Conservation (phyloP, 2,888 invertebrate genomes). For the Maniola hyperantus region DNA sequence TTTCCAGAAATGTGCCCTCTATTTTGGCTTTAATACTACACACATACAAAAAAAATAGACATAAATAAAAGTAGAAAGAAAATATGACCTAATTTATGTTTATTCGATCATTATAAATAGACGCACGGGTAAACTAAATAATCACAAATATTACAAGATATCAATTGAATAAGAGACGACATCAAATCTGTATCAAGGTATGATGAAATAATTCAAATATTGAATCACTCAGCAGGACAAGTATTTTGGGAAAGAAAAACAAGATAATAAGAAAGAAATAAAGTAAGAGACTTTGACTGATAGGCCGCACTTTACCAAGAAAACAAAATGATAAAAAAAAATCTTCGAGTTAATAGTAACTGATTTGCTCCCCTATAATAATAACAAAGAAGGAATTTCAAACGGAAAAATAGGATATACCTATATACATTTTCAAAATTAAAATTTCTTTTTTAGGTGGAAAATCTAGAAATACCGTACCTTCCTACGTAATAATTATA, state of each 20-base stretch:
- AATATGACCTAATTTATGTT: too few relatives aligned
- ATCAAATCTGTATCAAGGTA: not conserved
- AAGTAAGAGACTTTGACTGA: constrained; percentile 54
- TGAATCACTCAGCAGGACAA: not conserved
- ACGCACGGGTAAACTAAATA: not conserved
- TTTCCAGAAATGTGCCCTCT: too few relatives aligned
- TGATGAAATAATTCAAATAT: constrained; percentile 2
- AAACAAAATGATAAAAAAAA: constrained; percentile 7
- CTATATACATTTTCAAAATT: not conserved
- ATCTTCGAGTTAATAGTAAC: not conserved
- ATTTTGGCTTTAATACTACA: too few relatives aligned
- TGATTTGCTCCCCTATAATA: not conserved
- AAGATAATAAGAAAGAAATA: constrained; percentile 52
- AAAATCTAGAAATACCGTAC: too few relatives aligned
- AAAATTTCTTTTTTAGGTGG: too few relatives aligned
- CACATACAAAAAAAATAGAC: too few relatives aligned
- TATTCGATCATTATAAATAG: too few relatives aligned
- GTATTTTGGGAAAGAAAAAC: constrained; percentile 9
- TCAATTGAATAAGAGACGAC: not conserved
- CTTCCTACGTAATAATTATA: too few relatives aligned
- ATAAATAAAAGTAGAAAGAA: too few relatives aligned
- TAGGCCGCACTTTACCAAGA: constrained; percentile 41
- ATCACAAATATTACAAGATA: not conserved
- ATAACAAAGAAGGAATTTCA: not conserved
- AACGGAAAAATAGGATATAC: too few relatives aligned